These are phyloP conservation scores for Platorchestia sp. DNA, from an alignment of 1,140 invertebrate species.

Conservation along the genomic window DNA sequence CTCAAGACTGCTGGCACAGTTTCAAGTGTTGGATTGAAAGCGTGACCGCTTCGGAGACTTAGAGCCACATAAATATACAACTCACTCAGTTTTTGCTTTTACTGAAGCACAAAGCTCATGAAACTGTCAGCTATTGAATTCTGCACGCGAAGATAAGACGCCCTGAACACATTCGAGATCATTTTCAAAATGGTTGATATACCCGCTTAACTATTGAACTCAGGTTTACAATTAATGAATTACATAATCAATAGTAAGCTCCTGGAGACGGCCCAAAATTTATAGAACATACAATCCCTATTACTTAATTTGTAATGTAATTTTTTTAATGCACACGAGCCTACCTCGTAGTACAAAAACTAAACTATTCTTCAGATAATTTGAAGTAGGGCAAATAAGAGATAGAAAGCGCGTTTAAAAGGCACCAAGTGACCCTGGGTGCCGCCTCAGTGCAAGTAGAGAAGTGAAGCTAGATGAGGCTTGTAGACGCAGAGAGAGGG, in stretches of 20 bases:
- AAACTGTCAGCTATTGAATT: background rate
- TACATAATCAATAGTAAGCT: background rate
- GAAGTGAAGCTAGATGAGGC: background rate
- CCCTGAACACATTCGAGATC: too few relatives aligned
- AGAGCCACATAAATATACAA: background rate
- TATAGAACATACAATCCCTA: background rate
- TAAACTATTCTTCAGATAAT: too few relatives aligned
- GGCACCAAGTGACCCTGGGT: background rate
- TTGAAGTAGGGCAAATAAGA: background rate
- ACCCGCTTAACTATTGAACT: background rate
- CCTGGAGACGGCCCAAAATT: background rate
- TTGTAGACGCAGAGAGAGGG: conserved; percentile 13
- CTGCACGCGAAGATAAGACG: background rate
- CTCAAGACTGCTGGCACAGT: background rate
- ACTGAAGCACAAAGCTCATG: background rate
- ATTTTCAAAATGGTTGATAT: too few relatives aligned
- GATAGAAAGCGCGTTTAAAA: background rate
- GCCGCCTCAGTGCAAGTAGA: background rate
- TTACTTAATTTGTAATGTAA: too few relatives aligned
- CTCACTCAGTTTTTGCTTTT: background rate
- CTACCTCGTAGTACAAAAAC: too few relatives aligned
- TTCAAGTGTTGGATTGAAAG: background rate
- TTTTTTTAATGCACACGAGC: too few relatives aligned
- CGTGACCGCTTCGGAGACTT: background rate
- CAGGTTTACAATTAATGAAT: background rate